phyloP scores from a whole-genome alignment of 1,140 invertebrate species.

The Drosophila nannoptera region DNA sequence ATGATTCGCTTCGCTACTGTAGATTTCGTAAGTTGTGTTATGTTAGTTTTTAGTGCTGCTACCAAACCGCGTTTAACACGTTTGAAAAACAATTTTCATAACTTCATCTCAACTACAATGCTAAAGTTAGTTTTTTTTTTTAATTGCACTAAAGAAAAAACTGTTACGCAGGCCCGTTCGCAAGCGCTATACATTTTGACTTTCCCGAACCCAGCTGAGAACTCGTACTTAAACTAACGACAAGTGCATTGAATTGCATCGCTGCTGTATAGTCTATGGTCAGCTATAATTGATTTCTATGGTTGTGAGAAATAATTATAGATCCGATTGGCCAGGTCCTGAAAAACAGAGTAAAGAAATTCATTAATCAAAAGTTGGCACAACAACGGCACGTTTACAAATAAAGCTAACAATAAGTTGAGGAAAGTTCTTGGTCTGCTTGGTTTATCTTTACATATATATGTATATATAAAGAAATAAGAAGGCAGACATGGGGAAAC shows the following conservation, averaged over 20 bases:
- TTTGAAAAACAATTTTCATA: conserved; percentile 29
- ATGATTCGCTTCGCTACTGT: conserved; percentile 59
- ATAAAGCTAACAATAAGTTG: conserved; percentile 62
- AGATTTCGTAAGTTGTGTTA: conserved; percentile 56
- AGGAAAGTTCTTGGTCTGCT: conserved; percentile 46
- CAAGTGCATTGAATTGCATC: conserved; percentile 37
- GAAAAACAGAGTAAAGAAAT: conserved; percentile 63
- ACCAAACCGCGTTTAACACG: conserved; percentile 71
- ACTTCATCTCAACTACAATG: conserved; percentile 53
- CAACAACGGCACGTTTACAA: conserved; percentile 20
- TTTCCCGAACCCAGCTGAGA: conserved; percentile 48
- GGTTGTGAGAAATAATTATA: conserved; percentile 79
- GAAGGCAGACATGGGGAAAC: conserved; percentile 44
- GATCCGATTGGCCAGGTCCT: conserved; percentile 79
- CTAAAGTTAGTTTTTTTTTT: conserved; percentile 54
- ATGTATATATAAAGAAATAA: conserved; percentile 23
- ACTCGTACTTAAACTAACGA: conserved; percentile 64
- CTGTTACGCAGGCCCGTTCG: conserved; percentile 58
- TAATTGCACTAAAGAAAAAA: conserved; percentile 75
- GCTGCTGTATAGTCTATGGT: conserved; percentile 42
- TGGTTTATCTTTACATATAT: conserved; percentile 18
- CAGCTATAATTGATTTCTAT: conserved; percentile 79
- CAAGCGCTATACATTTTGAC: conserved; percentile 41
- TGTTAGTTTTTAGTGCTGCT: conserved; percentile 58
- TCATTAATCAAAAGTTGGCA: conserved; percentile 19